Evolutionary conservation across 1,140 invertebrate genomes (phyloP).

Genomic region (Gonatopus flavifemur): DNA sequence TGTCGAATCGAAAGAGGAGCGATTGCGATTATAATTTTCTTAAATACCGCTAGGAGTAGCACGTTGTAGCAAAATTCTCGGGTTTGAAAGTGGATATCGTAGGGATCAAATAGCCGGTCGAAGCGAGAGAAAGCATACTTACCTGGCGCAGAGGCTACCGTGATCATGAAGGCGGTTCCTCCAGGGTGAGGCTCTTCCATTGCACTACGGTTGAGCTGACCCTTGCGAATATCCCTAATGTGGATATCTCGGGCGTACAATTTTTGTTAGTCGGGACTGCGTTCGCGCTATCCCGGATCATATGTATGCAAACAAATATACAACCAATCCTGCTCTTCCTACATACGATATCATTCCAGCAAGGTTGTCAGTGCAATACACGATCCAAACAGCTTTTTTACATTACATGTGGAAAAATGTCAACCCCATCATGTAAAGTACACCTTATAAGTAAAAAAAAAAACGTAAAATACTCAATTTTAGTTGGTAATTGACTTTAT

Average conservation of each 20-base stretch:
- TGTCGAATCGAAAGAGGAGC: too few relatives aligned
- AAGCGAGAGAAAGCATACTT: conserved; percentile 21
- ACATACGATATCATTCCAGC: too few relatives aligned
- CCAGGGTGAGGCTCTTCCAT: conserved; percentile 66
- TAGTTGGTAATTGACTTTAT: too few relatives aligned
- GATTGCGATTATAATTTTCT: too few relatives aligned
- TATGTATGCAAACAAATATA: background rate
- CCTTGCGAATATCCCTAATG: conserved; percentile 42
- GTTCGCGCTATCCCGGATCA: conserved; percentile 34
- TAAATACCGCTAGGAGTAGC: conserved; percentile 8
- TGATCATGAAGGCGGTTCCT: conserved; percentile 69
- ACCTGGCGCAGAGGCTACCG: conserved; percentile 63
- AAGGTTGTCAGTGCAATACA: too few relatives aligned
- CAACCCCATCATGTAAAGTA: too few relatives aligned
- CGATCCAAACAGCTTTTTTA: too few relatives aligned
- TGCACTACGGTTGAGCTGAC: conserved; percentile 64
- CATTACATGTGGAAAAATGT: too few relatives aligned
- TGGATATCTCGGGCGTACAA: conserved; percentile 36
- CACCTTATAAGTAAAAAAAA: too few relatives aligned
- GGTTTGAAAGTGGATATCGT: background rate
- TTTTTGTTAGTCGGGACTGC: conserved; percentile 56
- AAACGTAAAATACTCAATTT: too few relatives aligned
- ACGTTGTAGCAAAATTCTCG: background rate
- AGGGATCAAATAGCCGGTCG: background rate
- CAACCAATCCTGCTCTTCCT: too few relatives aligned